phyloP scores from a whole-genome alignment of 1,140 invertebrate genomes.

The Eubasilissa regina region DNA sequence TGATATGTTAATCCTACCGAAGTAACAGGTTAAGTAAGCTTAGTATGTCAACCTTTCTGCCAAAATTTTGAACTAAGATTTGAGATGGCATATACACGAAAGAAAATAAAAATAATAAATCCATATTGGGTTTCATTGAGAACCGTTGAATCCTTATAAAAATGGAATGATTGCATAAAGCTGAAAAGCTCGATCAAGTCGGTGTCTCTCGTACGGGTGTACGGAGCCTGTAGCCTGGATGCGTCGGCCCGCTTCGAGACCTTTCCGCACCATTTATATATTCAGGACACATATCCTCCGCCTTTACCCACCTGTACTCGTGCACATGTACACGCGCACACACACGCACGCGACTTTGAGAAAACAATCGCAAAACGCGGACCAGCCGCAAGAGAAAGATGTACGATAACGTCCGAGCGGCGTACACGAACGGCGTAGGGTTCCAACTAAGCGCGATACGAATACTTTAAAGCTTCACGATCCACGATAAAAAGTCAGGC shows the following conservation, averaged over 20 bases:
- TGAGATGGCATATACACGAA: too few species aligned
- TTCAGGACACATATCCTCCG: conserved; percentile 50
- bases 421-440: conserved; percentile 23
- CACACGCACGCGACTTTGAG: neutral
- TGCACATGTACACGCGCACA: neutral
- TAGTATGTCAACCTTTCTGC: too few species aligned
- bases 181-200: too few species aligned
- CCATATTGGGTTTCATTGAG: too few species aligned
- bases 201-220: neutral
- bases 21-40: too few species aligned
- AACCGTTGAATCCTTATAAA: too few species aligned
- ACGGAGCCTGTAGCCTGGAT: too few species aligned
- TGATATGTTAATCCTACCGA: too few species aligned
- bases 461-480: conserved; percentile 5
- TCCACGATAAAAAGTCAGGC: neutral
- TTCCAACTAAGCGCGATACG: neutral
- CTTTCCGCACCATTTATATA: conserved; percentile 36
- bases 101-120: too few species aligned
- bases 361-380: conserved; percentile 51
- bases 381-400: conserved; percentile 47
- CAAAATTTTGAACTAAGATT: too few species aligned
- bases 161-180: too few species aligned
- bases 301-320: conserved; percentile 39
- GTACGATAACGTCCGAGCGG: conserved; percentile 43
- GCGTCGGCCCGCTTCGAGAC: neutral